Base-by-base conservation (phyloP, 2,888 invertebrate species). In the Abrostola triplasia region DNA sequence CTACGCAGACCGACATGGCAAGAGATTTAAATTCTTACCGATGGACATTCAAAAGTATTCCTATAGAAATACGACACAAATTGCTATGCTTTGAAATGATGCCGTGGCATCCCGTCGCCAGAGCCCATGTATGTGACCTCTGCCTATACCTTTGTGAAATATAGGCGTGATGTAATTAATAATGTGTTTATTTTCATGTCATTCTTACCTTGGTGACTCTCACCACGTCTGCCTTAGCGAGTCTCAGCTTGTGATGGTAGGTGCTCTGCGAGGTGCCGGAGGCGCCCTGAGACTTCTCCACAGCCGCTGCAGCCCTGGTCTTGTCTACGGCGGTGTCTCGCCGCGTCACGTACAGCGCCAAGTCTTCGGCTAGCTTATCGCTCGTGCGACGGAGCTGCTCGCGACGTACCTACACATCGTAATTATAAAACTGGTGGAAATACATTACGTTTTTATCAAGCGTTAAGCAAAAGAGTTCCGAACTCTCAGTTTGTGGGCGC, bases 301-400 rank as follows among this genome's bases (percentile, higher is more conserved):
- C 86, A 1, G 94, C 94, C 0, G 92, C 92, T 5, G 86, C 80
- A 0, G 94, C 93, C 1, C 95, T 82, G 1, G 79, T 83, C 82
- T 91, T 92, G 44, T 91, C 92, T 80, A 91, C 84, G 5, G 90
- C 94, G 0, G 89, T 92, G 70, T 92, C 93, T 0, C 95, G 87
- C 0, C 93, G 87, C 13, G 90, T 91, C 65, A 95, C 92, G 76
- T 92, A 93, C 55, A 88, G 79, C 0, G 94, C 94, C 64, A 95
- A 73, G 69, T 95, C 95, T 48, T 92, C 93, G 0, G 94, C 85
- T 11, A 95, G 69, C 76, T 93, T 92, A 69, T 93, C 92, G 11
- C 90, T 84, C 0, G 93, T 94, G 37, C 91, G 91, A 1, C 92
- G 90, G 0, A 94, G 88, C 65, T 94, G 94, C 58, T 93, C 93